A percentile compares a stretch with the other conserved stretches of the same genome.
Evolutionary conservation across 2,888 invertebrate genomes (phyloP).

Genomic region (Harpalus rufipes): DNA sequence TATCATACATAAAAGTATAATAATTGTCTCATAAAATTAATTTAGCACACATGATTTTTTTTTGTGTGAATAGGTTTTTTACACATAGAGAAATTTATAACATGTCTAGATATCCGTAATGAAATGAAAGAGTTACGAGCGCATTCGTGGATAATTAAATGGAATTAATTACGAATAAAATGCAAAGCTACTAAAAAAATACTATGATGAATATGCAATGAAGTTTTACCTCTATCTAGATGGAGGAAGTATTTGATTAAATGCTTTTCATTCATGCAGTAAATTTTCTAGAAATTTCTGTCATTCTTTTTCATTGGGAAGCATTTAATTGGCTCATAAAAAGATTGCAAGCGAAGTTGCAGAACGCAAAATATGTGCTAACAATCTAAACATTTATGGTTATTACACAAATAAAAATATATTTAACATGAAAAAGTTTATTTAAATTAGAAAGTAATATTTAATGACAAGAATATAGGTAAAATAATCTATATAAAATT

Average conservation of each 20-base stretch:
- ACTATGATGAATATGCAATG: conserved; percentile 25
- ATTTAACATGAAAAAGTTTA: no score
- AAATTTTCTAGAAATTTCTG: conserved; percentile 11
- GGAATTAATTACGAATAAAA: conserved; percentile 33
- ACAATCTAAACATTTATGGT: neutral
- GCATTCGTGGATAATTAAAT: neutral
- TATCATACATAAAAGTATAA: conserved; percentile 17
- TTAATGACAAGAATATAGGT: no score
- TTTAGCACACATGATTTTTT: conserved; percentile 25
- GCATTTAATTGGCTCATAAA: neutral
- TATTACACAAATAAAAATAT: neutral
- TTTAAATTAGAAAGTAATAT: no score
- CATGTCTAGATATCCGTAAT: conserved; percentile 20
- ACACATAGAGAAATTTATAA: conserved; percentile 12
- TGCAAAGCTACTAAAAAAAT: conserved; percentile 11
- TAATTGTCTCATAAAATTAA: conserved; percentile 38
- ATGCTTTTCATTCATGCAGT: conserved; percentile 15
- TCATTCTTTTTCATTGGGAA: conserved; percentile 1
- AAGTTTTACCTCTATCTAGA: conserved; percentile 7
- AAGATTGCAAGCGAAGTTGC: neutral
- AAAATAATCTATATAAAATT: no score
- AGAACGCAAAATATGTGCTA: neutral
- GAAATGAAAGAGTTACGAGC: conserved; percentile 25
- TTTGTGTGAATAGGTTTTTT: conserved; percentile 28
- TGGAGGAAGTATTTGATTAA: conserved; percentile 18